Base-by-base conservation (phyloP, 2,888 invertebrate species). In the Tiphia femorata region DNA sequence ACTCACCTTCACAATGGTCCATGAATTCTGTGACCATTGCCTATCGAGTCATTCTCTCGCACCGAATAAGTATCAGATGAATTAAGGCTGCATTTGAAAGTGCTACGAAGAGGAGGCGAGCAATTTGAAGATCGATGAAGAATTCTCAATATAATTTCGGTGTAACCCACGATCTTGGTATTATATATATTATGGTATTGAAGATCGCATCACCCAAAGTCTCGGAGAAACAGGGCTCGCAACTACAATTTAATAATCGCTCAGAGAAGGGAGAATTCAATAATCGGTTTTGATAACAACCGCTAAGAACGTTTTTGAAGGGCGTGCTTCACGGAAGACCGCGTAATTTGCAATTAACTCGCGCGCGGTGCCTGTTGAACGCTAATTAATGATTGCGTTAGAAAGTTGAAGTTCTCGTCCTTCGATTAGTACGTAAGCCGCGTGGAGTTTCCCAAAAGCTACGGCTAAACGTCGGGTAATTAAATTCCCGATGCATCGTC, bases 321-420 rank as follows among this genome's bases (percentile, higher is more conserved):
- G 30, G 41, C 35, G 44, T 58, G 38, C 53, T 44, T 35, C 38
- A 33, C 38, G 51, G 44, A 37, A 42, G 40, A 37, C 30, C 12
- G 44, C 50, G 49, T 67, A 61, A 63, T 64, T 64, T 50, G 66
- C 63, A 70, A 70, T 69, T 67, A 70, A 64, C 64, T 69, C 59
- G 58, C 64, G 41, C 51, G 53, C 35, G 40, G 58, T 44, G 30
- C 25, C 57, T 67, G 53, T 53, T 66, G 54, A 35, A 46, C 62
- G 52, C 33, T 59, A 62, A 67, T 68, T 62, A 64, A 67, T 62
- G 57, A 67, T 42, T 59, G 51, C 48, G 58, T 57, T 57, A 55
- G 51, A 48, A 66, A 58, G 55, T 63, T 58, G 41, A 37, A 41
- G 37, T 54, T 40, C 48, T 43, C 54, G 44, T 49, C 27, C 58